Percentiles rank a stretch among this genome's conserved stretches.
Evolutionary conservation across 2,113 vertebrate species (phyloP).

Genomic region (Mystacornis crossleyi): DNA sequence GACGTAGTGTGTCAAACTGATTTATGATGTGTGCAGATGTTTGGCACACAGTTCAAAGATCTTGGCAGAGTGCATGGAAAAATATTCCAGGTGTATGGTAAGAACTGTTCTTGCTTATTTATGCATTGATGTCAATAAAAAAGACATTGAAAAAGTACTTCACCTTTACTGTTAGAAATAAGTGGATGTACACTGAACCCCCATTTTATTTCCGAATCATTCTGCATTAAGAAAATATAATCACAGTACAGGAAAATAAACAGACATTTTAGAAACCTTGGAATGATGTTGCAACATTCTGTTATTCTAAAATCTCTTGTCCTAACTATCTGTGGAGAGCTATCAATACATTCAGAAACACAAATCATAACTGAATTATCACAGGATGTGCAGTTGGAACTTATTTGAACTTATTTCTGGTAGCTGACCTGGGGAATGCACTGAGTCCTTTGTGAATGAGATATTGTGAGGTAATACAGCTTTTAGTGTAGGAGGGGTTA

Average conservation of each 20-base stretch:
- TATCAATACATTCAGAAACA: neutral
- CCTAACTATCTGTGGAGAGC: neutral
- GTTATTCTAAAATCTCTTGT: neutral
- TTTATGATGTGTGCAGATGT: neutral
- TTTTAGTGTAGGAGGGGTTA: neutral
- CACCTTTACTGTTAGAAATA: neutral
- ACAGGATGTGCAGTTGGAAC: neutral
- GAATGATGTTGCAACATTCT: neutral
- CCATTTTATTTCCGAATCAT: neutral
- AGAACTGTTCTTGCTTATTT: neutral
- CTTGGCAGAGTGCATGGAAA: neutral
- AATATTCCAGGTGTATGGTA: neutral
- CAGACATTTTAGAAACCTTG: neutral
- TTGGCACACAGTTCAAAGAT: neutral
- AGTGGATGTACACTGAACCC: neutral
- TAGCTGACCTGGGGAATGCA: neutral
- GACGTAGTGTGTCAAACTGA: neutral
- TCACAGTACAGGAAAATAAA: neutral
- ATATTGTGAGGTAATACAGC: neutral
- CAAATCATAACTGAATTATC: neutral
- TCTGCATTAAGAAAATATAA: neutral
- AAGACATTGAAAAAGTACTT: neutral
- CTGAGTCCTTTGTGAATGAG: neutral
- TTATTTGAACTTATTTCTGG: neutral
- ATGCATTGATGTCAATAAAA: neutral